A percentile compares a stretch with the other conserved stretches of the same genome.
Conservation (phyloP, 2,113 vertebrate genomes). For the Phyllostomus discolor region DNA sequence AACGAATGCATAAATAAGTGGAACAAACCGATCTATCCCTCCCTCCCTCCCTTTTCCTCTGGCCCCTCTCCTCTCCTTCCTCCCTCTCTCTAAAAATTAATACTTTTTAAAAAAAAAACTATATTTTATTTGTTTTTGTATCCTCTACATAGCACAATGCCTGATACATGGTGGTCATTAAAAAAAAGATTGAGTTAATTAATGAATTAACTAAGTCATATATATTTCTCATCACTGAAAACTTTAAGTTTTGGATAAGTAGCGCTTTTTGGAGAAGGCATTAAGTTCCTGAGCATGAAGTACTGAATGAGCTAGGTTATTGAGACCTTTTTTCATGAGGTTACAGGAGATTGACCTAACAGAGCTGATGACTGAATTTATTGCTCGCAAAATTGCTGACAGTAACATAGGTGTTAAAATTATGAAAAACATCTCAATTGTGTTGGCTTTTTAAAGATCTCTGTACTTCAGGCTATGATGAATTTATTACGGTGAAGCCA, state of each 20-base stretch:
- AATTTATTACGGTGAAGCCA: neutral
- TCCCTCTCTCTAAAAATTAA: too few relatives aligned
- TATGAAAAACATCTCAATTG: neutral
- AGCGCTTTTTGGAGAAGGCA: neutral
- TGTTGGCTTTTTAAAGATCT: neutral
- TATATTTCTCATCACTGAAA: neutral
- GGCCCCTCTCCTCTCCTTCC: too few relatives aligned
- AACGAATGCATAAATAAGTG: too few relatives aligned
- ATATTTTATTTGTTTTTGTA: neutral
- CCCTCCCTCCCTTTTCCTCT: too few relatives aligned
- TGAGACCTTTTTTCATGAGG: neutral
- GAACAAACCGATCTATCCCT: too few relatives aligned
- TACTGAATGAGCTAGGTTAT: neutral
- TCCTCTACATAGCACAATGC: neutral
- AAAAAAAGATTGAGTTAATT: neutral
- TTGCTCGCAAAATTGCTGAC: neutral
- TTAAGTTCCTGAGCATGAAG: neutral
- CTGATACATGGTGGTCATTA: neutral
- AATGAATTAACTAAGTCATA: neutral
- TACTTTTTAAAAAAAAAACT: neutral
- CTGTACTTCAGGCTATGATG: neutral
- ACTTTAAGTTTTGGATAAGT: neutral
- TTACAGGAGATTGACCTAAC: neutral
- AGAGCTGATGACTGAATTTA: constrained; percentile 40
- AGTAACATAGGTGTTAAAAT: neutral